phyloP scores from a whole-genome alignment of 2,797 vertebrate species.

The Staurois parvus region DNA sequence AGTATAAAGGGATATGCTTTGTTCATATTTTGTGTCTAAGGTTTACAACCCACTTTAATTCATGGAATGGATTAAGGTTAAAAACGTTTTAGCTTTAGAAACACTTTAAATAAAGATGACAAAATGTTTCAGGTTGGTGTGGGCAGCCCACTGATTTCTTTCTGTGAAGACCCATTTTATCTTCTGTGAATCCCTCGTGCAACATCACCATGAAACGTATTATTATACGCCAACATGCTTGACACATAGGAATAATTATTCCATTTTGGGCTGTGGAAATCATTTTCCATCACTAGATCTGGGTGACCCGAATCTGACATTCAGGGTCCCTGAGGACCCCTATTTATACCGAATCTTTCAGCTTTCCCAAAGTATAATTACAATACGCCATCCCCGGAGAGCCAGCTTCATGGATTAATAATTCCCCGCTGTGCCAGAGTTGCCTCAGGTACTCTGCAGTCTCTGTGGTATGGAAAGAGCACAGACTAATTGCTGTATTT shows the following conservation, averaged over 20 bases:
- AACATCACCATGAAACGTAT: not conserved
- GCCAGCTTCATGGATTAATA: slow-evolving; percentile 34
- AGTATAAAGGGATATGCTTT: too few species aligned
- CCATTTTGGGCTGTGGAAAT: not conserved
- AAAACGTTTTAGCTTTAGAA: too few species aligned
- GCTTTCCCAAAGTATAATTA: slow-evolving; percentile 14
- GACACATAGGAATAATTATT: not conserved
- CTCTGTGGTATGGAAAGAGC: slow-evolving; percentile 9
- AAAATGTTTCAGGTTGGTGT: too few species aligned
- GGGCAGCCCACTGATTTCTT: too few species aligned
- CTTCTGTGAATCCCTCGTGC: not conserved
- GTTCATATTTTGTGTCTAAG: too few species aligned
- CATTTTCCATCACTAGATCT: not conserved
- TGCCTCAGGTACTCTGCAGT: slow-evolving; percentile 18
- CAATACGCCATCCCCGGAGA: not conserved
- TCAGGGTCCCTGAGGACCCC: slow-evolving; percentile 16
- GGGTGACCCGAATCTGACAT: slow-evolving; percentile 23
- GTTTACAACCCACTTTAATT: too few species aligned
- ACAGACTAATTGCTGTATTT: slow-evolving; percentile 38
- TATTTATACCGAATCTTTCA: not conserved
- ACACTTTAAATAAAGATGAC: too few species aligned
- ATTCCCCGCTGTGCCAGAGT: slow-evolving; percentile 16
- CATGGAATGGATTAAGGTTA: too few species aligned
- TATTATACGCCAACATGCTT: not conserved
- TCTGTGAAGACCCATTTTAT: not conserved